Base-by-base conservation (phyloP, 1,140 invertebrate species). In the Camponotus floridanus region DNA sequence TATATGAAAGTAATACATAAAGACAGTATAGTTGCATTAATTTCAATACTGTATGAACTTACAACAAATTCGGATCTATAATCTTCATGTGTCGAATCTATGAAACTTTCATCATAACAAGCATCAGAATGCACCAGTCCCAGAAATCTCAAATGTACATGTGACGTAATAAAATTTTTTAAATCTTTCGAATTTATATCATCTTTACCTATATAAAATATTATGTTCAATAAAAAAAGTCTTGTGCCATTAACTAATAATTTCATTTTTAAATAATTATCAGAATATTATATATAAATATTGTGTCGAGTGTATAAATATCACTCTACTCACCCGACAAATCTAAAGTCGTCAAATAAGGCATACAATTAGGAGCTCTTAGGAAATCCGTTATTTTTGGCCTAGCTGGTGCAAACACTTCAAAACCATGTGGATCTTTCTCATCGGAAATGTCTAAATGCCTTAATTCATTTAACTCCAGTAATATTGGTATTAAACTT, bases 391-490 rank as follows among this genome's bases (percentile, higher is more conserved):
- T 94, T 86, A 94, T 95, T 93, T 95, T 95, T 91, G 92, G 94
- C 92, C 93, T 93, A 64, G 92, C 85, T 83, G 93, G 93, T 39
- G 92, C 91, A 78, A 96, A 94, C 87, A 95, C 94, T 88, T 95
- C 95, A 91, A 95, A 95, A 5, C 95, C 92, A 93, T 96, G 90
- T 76, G 92, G 92, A 88, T 95, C 94, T 90, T 95, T 95, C 88
- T 97, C 96, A 86, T 96, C 96, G 3, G 97, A 97, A 71, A 97
- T 96, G 93, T 97, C 97, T 84, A 97, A 93, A 90, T 96, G 95
- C 70, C 96, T 94, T 33, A 98, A 92, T 80, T 96, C 95, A 31
- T 94, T 95, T 36, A 97, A 92, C 86, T 97, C 96, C 88, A 95
- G 91, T 51, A 97, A 91, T 57, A 97, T 95, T 26, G 96, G 92